These are phyloP conservation scores for Ictalurus punctatus DNA, from an alignment of 2,113 vertebrate genomes.

Conservation along the genomic window DNA sequence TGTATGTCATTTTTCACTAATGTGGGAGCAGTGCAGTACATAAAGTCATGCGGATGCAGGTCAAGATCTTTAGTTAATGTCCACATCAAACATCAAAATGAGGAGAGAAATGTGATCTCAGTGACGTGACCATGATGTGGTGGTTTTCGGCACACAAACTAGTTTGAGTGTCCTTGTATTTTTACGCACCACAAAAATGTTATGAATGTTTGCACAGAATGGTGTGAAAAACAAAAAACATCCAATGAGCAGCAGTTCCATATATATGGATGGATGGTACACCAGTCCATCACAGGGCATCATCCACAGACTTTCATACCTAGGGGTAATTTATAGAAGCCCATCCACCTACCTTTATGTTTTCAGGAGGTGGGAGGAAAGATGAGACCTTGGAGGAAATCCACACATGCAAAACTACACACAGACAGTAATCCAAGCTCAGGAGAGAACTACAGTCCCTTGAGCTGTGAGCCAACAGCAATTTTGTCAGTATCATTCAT, in stretches of 20 bases:
- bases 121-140: background rate
- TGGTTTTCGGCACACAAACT: background rate
- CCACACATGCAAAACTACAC: background rate
- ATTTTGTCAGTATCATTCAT: background rate
- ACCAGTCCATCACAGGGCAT: background rate
- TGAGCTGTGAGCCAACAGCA: background rate
- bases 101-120: background rate
- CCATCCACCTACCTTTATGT: background rate
- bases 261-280: background rate
- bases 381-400: background rate
- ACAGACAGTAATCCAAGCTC: constrained; percentile 2
- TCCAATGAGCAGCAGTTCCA: background rate
- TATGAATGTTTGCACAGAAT: background rate
- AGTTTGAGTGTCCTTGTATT: background rate
- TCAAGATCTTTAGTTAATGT: background rate
- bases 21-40: background rate
- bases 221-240: background rate
- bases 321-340: background rate
- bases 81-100: background rate
- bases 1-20: background rate
- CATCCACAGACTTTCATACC: background rate
- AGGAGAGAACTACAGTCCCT: background rate
- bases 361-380: background rate
- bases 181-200: background rate
- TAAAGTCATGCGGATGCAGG: background rate